These are phyloP conservation scores for Bradypodion ventrale DNA, from an alignment of 2,797 vertebrate species.

Conservation along the genomic window DNA sequence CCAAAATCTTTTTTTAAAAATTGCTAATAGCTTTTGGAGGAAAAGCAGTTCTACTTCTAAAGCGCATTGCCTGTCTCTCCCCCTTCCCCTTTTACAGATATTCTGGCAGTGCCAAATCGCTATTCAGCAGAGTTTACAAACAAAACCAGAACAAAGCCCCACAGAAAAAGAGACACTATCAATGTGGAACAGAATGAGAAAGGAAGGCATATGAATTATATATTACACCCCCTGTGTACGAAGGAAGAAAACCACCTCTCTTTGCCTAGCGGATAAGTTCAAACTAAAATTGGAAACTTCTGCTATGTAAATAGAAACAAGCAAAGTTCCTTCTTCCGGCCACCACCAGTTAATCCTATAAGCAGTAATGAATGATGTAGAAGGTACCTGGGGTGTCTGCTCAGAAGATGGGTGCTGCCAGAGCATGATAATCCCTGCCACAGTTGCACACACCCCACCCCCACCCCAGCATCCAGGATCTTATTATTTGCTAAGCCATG, in stretches of 20 bases:
- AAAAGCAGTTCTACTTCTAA: neutral
- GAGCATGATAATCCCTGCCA: slow-evolving; percentile 73
- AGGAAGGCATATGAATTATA: neutral
- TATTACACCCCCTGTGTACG: neutral
- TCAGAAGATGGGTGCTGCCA: slow-evolving; percentile 62
- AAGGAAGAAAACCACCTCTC: too few species aligned
- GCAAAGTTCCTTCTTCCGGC: slow-evolving; percentile 54
- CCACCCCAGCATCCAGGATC: slow-evolving; percentile 69
- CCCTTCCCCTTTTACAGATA: neutral
- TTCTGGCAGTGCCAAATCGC: neutral
- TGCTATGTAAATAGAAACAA: slow-evolving; percentile 65
- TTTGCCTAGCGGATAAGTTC: slow-evolving; percentile 51
- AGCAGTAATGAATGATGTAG: slow-evolving; percentile 71
- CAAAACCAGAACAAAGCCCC: too few species aligned
- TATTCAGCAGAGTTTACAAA: neutral
- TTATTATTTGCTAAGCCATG: slow-evolving; percentile 77
- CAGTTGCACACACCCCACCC: neutral
- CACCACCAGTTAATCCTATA: slow-evolving; percentile 56
- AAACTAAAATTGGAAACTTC: slow-evolving; percentile 63
- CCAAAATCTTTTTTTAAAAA: slow-evolving; percentile 8
- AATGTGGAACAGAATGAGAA: neutral
- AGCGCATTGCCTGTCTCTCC: neutral
- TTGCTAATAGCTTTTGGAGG: neutral
- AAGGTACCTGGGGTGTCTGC: slow-evolving; percentile 65
- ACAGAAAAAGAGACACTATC: neutral